A percentile compares a stretch with the other conserved stretches of the same genome.
phyloP scores from a whole-genome alignment of 2,113 vertebrate genomes.

The Ondatra zibethicus region DNA sequence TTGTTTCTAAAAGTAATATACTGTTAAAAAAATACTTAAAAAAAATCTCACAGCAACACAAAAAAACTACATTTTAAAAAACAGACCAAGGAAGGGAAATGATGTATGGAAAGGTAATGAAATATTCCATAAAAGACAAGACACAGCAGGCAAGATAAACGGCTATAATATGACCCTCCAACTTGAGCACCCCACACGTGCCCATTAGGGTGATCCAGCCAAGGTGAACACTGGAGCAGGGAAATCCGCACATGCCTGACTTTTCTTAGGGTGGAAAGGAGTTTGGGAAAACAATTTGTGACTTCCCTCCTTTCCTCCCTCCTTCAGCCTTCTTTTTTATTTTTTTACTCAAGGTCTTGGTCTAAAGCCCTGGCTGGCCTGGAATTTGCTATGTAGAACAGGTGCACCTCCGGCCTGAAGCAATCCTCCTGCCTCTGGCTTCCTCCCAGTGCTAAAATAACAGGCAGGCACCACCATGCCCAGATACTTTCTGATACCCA shows the following conservation, averaged over 20 bases:
- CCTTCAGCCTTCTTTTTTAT: background rate
- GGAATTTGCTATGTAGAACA: background rate
- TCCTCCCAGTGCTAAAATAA: background rate
- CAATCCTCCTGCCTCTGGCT: background rate
- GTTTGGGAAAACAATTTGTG: constrained; percentile 33
- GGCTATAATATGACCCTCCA: background rate
- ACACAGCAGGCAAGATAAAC: background rate
- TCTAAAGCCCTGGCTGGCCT: background rate
- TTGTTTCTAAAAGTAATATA: constrained; percentile 16
- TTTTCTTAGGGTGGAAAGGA: background rate
- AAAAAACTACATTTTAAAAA: background rate
- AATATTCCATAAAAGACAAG: background rate
- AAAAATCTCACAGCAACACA: background rate
- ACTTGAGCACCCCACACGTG: background rate
- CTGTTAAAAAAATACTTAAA: background rate
- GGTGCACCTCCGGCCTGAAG: background rate
- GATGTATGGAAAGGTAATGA: background rate
- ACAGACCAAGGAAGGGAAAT: background rate
- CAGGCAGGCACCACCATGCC: background rate
- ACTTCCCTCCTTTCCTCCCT: background rate
- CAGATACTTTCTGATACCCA: constrained; percentile 33
- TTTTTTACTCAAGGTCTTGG: background rate
- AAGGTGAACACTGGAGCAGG: background rate
- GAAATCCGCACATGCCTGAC: background rate
- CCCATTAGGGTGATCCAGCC: background rate